phyloP scores from a whole-genome alignment of 92 coral and sea anemone species.

The Epizoanthus fatuus region DNA sequence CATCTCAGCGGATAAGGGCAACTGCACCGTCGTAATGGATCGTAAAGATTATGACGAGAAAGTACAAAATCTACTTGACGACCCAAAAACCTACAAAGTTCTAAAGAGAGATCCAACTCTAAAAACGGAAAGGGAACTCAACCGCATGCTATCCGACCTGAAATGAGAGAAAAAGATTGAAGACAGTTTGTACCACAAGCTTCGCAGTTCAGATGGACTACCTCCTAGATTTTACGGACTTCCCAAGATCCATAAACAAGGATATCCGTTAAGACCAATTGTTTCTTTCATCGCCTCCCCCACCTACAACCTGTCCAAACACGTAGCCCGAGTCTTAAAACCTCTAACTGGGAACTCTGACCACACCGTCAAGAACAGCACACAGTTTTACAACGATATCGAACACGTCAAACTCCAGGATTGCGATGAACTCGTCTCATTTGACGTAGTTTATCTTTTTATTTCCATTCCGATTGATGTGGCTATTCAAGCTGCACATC shows the following conservation, averaged over 20 bases:
- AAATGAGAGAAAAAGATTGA: too few species aligned
- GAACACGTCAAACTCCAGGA: constrained; percentile 13
- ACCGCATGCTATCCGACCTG: too few species aligned
- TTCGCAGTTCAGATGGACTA: too few species aligned
- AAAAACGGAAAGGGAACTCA: too few species aligned
- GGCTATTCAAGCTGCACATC: neutral
- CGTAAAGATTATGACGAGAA: constrained; percentile 25
- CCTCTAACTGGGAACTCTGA: constrained; percentile 42
- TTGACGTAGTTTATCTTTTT: constrained; percentile 35
- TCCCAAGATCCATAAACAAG: too few species aligned
- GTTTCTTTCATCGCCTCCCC: too few species aligned
- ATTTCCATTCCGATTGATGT: constrained; percentile 26
- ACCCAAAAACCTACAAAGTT: constrained; percentile 26
- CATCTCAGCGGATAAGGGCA: too few species aligned
- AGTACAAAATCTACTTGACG: constrained; percentile 21
- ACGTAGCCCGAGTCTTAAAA: neutral
- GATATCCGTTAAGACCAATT: too few species aligned
- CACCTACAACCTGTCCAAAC: neutral
- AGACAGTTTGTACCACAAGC: too few species aligned
- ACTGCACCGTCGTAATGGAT: constrained; percentile 2
- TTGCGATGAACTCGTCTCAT: constrained; percentile 12
- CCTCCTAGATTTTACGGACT: too few species aligned
- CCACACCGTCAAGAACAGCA: constrained; percentile 9
- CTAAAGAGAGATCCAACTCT: constrained; percentile 3
- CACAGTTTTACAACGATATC: constrained; percentile 3